Conservation (phyloP, 1,140 invertebrate species). For the Aphidius gifuensis region DNA sequence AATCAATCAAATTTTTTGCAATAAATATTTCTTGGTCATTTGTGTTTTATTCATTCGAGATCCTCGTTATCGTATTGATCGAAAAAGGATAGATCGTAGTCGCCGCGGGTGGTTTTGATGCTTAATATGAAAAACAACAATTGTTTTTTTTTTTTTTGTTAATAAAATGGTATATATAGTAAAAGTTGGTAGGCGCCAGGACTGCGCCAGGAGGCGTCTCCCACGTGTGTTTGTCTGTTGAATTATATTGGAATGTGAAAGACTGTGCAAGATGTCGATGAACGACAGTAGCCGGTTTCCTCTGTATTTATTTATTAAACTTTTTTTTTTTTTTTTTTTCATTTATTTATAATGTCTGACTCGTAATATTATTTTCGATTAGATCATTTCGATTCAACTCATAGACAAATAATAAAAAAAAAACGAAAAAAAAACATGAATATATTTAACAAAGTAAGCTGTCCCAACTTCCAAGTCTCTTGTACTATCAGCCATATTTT, state of each 20-base stretch:
- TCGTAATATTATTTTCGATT: neutral
- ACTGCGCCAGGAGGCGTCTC: constrained; percentile 23
- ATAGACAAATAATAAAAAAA: too few species aligned
- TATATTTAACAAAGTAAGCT: too few species aligned
- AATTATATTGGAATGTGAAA: constrained; percentile 10
- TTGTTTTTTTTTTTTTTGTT: too few species aligned
- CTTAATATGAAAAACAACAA: too few species aligned
- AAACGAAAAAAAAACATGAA: too few species aligned
- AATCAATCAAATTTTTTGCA: constrained; percentile 7
- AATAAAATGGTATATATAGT: too few species aligned
- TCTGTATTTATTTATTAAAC: neutral
- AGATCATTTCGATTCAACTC: too few species aligned
- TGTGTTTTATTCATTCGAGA: constrained; percentile 11
- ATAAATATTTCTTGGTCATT: constrained; percentile 3
- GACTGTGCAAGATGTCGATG: too few species aligned
- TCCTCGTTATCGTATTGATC: constrained; percentile 23
- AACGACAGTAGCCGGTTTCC: constrained; percentile 20
- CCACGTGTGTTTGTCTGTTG: constrained; percentile 13
- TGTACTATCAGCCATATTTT: too few species aligned
- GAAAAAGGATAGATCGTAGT: constrained; percentile 7
- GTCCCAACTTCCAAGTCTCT: too few species aligned
- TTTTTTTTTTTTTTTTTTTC: constrained; percentile 12
- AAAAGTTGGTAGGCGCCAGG: constrained; percentile 12
- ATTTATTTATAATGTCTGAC: neutral
- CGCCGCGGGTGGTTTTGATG: constrained; percentile 16